A percentile compares a stretch with the other conserved stretches of the same genome.
phyloP scores from a whole-genome alignment of 2,113 vertebrate species.

The Bothrops jararaca region DNA sequence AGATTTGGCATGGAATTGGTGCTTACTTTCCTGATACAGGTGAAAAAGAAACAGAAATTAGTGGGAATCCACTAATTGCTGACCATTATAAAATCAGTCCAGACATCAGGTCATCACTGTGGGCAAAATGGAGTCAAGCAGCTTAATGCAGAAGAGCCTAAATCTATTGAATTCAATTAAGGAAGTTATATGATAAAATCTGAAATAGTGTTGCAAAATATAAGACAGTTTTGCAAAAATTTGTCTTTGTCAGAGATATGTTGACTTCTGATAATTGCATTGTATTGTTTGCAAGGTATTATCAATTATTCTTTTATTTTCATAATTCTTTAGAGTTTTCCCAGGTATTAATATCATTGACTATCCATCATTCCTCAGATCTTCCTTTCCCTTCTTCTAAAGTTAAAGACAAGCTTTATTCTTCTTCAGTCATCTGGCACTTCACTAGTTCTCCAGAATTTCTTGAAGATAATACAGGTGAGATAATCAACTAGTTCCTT shows the following conservation, averaged over 20 bases:
- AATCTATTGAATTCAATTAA: neutral
- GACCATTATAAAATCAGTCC: neutral
- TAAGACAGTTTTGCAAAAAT: neutral
- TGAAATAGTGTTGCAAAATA: neutral
- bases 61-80: neutral
- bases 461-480: neutral
- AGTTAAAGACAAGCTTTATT: neutral
- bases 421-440: neutral
- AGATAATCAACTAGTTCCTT: neutral
- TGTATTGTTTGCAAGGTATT: neutral
- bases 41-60: neutral
- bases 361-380: neutral
- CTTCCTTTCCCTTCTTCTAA: neutral
- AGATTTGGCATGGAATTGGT: neutral
- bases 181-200: neutral
- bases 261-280: neutral
- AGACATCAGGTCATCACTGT: neutral
- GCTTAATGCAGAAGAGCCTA: neutral
- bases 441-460: neutral
- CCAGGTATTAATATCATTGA: neutral
- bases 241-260: neutral
- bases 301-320: neutral
- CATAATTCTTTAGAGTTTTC: neutral
- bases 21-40: neutral
- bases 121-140: neutral